These are phyloP conservation scores for Miniopterus natalensis DNA, from an alignment of 2,113 vertebrate species.

Conservation along the genomic window DNA sequence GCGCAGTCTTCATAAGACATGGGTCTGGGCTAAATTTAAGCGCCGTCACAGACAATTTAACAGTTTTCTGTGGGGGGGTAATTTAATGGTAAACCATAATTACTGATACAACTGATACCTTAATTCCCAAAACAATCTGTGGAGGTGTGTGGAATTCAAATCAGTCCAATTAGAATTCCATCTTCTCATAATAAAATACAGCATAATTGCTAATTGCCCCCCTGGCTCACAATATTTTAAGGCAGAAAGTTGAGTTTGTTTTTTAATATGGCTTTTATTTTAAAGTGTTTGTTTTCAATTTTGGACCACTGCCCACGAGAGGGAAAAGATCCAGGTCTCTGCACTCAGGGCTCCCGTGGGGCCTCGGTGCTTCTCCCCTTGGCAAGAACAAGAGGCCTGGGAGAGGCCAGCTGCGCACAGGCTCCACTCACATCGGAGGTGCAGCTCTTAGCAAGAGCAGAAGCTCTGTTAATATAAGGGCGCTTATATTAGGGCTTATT, in stretches of 20 bases:
- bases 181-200: constrained; percentile 86
- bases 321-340: not conserved
- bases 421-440: rapidly evolving
- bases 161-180: constrained; percentile 86
- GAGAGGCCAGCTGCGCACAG: rapidly evolving
- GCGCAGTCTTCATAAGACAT: constrained; percentile 79
- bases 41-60: constrained; percentile 86
- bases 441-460: not conserved
- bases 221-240: constrained; percentile 81
- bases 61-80: constrained; percentile 81
- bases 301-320: constrained; percentile 61
- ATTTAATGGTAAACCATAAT: constrained; percentile 91
- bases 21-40: constrained; percentile 89
- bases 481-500: too few relatives aligned
- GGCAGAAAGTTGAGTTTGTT: constrained; percentile 70
- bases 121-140: constrained; percentile 86
- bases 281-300: constrained; percentile 74
- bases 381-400: not conserved
- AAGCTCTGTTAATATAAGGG: not conserved
- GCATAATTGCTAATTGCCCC: constrained; percentile 81
- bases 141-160: constrained; percentile 85
- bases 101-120: constrained; percentile 87
- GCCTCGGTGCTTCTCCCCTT: not conserved
- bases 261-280: constrained; percentile 78
- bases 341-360: not conserved